phyloP scores from a whole-genome alignment of 2,797 vertebrate species.

The Enteromius argenteus region DNA sequence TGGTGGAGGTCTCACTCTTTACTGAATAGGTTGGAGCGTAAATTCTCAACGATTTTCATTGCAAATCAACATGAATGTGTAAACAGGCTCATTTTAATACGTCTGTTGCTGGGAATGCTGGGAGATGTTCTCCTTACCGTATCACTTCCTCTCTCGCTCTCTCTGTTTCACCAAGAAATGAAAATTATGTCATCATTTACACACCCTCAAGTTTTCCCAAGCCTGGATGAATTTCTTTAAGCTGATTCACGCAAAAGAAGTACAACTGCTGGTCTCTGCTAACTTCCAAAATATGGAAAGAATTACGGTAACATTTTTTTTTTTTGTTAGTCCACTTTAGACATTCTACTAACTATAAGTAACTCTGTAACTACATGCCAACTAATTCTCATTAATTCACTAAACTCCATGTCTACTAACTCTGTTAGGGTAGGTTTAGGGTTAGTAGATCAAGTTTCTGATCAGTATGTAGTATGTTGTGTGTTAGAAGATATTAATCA shows the following conservation, averaged over 20 bases:
- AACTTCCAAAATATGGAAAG: not conserved
- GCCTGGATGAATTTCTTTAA: not conserved
- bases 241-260: not conserved
- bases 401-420: too few relatives aligned
- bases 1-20: not conserved
- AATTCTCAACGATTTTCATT: conserved; percentile 2
- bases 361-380: too few relatives aligned
- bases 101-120: not conserved
- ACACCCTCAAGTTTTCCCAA: not conserved
- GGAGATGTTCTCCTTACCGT: not conserved
- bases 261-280: not conserved
- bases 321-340: too few relatives aligned
- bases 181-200: not conserved
- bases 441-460: too few relatives aligned
- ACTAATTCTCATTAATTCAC: too few relatives aligned
- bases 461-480: too few relatives aligned
- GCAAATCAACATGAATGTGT: not conserved
- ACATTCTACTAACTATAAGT: too few relatives aligned
- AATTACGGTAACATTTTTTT: too few relatives aligned
- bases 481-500: too few relatives aligned
- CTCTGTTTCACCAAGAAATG: conserved; percentile 2
- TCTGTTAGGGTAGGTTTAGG: too few relatives aligned
- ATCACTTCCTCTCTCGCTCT: conserved; percentile 7
- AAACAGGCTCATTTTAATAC: not conserved
- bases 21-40: not conserved